Evolutionary conservation across 2,113 vertebrate species (phyloP).

Genomic region (Centropus unirufus): DNA sequence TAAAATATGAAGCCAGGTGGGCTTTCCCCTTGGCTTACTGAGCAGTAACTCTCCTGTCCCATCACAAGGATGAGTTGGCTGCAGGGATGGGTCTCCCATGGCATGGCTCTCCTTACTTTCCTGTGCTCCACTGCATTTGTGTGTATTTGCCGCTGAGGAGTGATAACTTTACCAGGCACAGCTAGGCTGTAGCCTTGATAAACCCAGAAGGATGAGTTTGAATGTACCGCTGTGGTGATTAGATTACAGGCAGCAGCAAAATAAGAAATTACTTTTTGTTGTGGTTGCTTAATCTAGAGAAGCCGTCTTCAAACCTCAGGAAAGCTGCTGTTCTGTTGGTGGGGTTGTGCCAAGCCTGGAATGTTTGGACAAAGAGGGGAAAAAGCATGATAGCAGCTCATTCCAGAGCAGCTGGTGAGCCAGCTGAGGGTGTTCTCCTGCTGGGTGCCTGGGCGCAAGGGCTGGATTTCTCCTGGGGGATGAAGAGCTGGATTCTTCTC

Average conservation of each 20-base stretch:
- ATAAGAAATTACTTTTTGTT: neutral
- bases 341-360: neutral
- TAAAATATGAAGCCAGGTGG: neutral
- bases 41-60: neutral
- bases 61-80: neutral
- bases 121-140: too few relatives aligned
- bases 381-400: neutral
- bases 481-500: neutral
- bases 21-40: neutral
- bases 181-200: neutral
- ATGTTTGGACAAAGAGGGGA: neutral
- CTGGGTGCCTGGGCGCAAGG: accelerated
- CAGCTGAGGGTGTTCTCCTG: neutral
- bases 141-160: neutral
- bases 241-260: neutral
- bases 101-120: neutral
- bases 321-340: neutral
- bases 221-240: neutral
- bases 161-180: neutral
- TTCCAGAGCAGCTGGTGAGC: neutral
- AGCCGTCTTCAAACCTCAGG: neutral
- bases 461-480: accelerated
- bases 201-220: neutral
- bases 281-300: neutral
- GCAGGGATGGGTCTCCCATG: accelerated